phyloP scores from a whole-genome alignment of 2,113 vertebrate genomes.

The Sprattus sprattus region DNA sequence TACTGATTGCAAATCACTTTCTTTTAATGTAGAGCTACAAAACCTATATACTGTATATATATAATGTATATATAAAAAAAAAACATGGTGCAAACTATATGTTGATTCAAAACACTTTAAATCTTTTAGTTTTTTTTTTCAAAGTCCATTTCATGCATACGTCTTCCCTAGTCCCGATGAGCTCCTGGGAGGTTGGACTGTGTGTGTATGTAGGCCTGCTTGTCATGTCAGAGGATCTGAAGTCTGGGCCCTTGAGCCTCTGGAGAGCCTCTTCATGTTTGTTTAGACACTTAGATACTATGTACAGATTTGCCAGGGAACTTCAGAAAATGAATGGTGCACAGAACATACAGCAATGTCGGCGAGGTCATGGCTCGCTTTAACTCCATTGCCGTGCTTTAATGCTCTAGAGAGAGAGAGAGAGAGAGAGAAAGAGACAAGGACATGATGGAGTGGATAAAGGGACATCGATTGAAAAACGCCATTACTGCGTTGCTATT shows the following conservation, averaged over 20 bases:
- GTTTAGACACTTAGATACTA: conserved; percentile 46
- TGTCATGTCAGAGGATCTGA: conserved; percentile 45
- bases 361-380: neutral
- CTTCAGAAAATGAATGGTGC: conserved; percentile 22
- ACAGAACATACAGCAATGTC: neutral
- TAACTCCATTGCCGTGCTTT: neutral
- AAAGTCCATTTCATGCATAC: neutral
- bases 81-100: no score
- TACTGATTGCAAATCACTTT: neutral
- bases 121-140: no score
- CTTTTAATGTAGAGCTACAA: neutral
- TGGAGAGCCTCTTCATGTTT: conserved; percentile 55
- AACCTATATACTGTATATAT: neutral
- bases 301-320: conserved; percentile 37
- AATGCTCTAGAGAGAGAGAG: neutral
- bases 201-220: conserved; percentile 25
- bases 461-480: neutral
- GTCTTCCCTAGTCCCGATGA: neutral
- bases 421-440: neutral
- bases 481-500: neutral
- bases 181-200: neutral
- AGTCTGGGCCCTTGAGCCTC: conserved; percentile 42
- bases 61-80: no score
- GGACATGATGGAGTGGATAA: neutral
- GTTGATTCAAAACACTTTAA: neutral